A percentile compares a stretch with the other conserved stretches of the same genome.
phyloP scores from a whole-genome alignment of 2,113 vertebrate species.

The Halichoerus grypus region DNA sequence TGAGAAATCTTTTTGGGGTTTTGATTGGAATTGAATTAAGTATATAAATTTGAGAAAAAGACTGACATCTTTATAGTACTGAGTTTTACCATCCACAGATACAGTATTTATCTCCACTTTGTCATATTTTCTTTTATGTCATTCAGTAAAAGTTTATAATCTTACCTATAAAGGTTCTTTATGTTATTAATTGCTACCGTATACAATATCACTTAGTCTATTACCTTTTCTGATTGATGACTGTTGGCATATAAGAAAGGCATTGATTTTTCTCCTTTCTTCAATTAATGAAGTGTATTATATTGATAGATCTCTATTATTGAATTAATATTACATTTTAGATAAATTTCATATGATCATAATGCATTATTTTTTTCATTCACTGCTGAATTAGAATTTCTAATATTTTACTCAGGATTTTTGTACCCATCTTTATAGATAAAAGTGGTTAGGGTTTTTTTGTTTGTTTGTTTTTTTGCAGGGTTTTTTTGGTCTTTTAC shows the following conservation, averaged over 20 bases:
- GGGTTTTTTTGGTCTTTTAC: background rate
- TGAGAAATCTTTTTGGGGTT: background rate
- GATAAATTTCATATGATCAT: background rate
- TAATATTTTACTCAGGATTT: conserved; percentile 46
- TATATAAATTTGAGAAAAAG: background rate
- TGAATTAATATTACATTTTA: conserved; percentile 41
- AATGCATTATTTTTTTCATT: conserved; percentile 23
- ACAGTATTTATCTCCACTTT: background rate
- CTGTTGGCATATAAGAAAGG: background rate
- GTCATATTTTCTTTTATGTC: background rate
- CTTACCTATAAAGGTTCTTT: background rate
- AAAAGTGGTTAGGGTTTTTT: background rate
- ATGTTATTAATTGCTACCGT: conserved; percentile 1
- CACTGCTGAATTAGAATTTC: background rate
- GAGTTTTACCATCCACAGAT: background rate
- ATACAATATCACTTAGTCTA: background rate
- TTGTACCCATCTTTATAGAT: background rate
- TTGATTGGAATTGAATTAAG: conserved; percentile 2
- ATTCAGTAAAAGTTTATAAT: conserved; percentile 7
- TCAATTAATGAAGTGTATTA: conserved; percentile 38
- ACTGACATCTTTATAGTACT: background rate
- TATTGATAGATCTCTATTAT: background rate
- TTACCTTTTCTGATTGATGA: conserved; percentile 51
- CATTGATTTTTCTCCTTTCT: conserved; percentile 50
- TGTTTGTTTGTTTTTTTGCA: background rate